Evolutionary conservation across 2,113 vertebrate genomes (phyloP).

Genomic region (Sylvilagus bachmani): DNA sequence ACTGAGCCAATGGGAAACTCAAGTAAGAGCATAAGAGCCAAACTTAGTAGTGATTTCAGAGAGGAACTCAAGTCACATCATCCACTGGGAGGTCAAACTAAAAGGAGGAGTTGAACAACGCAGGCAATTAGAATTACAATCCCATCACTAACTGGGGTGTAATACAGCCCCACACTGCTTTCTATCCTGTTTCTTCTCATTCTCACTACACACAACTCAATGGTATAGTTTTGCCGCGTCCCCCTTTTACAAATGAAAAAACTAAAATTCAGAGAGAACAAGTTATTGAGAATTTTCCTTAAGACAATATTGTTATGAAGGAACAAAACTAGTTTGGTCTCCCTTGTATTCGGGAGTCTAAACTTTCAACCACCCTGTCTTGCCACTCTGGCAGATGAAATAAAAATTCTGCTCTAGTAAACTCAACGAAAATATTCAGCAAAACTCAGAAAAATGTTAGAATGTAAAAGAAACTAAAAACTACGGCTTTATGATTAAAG

Average conservation of each 20-base stretch:
- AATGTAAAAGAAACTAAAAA: constrained; percentile 8
- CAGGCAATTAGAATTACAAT: neutral
- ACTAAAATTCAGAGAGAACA: neutral
- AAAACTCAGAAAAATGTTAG: neutral
- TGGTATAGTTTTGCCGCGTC: neutral
- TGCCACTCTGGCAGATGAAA: neutral
- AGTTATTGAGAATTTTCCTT: neutral
- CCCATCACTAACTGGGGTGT: neutral
- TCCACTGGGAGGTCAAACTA: neutral
- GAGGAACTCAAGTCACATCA: neutral
- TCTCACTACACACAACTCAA: neutral
- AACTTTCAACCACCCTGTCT: neutral
- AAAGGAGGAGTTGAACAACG: neutral
- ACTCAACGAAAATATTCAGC: neutral
- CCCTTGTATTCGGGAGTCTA: neutral
- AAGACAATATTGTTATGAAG: accelerated
- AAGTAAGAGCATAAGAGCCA: neutral
- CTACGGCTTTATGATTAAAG: neutral
- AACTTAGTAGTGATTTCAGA: neutral
- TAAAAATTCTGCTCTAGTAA: neutral
- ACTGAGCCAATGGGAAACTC: neutral
- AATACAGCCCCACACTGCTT: neutral
- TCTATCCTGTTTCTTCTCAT: too few relatives aligned
- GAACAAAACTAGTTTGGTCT: neutral
- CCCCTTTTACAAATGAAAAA: neutral